Base-by-base conservation (phyloP, 2,888 invertebrate species). In the Oegoconia quadripuncta region DNA sequence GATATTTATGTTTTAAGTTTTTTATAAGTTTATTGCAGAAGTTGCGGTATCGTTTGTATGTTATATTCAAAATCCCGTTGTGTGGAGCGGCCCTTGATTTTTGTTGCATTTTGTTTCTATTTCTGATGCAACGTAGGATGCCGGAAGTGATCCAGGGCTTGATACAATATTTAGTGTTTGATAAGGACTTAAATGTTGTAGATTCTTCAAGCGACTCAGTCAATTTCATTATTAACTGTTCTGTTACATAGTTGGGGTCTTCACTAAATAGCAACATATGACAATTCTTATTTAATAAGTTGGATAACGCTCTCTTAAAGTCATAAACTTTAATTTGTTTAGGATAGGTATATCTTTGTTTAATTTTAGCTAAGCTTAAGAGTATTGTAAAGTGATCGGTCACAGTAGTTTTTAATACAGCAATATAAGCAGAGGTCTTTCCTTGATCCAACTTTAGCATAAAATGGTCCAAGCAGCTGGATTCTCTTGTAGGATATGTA, bases 131-230 rank as follows among this genome's bases (percentile, higher is more conserved):
- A 3, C 37, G n/a, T n/a, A n/a, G n/a, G n/a, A n/a, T n/a, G n/a
- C n/a, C n/a, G n/a, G n/a, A n/a, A n/a, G n/a, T n/a, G 29, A 41
- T 41, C 37, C 41, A 41, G 9, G 41, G 41, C 18, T 41, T 41
- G 1, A 36, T 15, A 2, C 17, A 23, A 11, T 23, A 28, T 11
- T 33, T 27, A 11, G 11, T 33, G 23, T 25, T 34, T 7, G 34
- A 39, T 26, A 31, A 29, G 14, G 8, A 25, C n/a, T 23, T 34
- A 13, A 15, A 25, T 23, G 15, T 34, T 34, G n/a, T n/a, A n/a
- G n/a, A n/a, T 23, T 34, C 23, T 1, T 13, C 2, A 3, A 34
- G n/a, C 1, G 33, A 14, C 3, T 15, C 23, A 8, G 23, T 25
- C 4, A 23, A n/a, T 14, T 23, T 23, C n/a, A 2, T 13, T 9